Conservation (phyloP, 2,113 vertebrate genomes). For the Carassius gibelio region DNA sequence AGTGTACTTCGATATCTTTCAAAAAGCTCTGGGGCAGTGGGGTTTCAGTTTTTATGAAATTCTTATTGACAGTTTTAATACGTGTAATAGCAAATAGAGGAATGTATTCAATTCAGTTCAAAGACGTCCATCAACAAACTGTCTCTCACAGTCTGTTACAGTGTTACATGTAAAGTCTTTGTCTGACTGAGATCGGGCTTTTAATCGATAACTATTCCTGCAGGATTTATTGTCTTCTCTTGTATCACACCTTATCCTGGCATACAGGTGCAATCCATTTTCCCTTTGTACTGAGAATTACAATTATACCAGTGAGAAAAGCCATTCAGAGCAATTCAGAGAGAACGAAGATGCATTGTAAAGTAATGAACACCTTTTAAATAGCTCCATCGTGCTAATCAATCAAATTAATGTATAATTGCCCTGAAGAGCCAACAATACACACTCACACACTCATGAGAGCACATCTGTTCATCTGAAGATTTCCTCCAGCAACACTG, state of each 20-base stretch:
- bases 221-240: constrained; percentile 64
- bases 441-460: background rate
- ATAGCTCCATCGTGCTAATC: background rate
- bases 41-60: background rate
- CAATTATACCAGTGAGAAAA: constrained; percentile 27
- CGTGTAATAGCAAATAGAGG: background rate
- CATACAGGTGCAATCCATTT: constrained; percentile 33
- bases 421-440: background rate
- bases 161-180: constrained; percentile 57
- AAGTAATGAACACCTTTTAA: constrained; percentile 15
- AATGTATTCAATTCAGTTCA: constrained; percentile 24
- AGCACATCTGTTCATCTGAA: background rate
- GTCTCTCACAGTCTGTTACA: constrained; percentile 50
- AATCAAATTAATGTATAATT: background rate
- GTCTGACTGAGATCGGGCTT: constrained; percentile 62
- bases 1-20: background rate
- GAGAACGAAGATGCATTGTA: constrained; percentile 11
- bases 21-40: background rate
- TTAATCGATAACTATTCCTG: constrained; percentile 66
- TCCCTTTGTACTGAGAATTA: constrained; percentile 25
- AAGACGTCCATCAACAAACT: constrained; percentile 51
- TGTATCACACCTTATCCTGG: constrained; percentile 65
- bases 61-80: background rate
- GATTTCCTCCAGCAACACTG: background rate
- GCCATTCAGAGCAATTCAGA: background rate